These are phyloP conservation scores for Zaprionus africanus DNA, from an alignment of 1,140 invertebrate species.

Conservation along the genomic window DNA sequence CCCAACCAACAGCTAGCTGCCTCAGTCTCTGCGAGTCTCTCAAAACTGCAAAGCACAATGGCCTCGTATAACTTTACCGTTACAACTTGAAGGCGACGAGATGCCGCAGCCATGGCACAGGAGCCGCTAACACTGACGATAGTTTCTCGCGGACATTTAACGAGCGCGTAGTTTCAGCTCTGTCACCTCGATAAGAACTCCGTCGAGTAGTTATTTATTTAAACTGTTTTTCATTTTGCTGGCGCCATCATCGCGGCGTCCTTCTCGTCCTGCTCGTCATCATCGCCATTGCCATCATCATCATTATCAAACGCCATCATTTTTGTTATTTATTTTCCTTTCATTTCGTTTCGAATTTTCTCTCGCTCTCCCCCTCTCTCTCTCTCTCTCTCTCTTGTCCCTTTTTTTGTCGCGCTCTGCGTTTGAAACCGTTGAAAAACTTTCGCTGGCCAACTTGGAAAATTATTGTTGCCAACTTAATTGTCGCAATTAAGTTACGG, in stretches of 20 bases:
- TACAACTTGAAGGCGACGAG: neutral
- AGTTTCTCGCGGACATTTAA: conserved; percentile 4
- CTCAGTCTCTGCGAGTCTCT: neutral
- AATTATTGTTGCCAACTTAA: conserved; percentile 59
- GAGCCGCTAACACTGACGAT: neutral
- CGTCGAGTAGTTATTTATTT: conserved; percentile 28
- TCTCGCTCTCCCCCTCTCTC: neutral
- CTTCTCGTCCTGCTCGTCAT: neutral
- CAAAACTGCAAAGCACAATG: neutral
- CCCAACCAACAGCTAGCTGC: neutral
- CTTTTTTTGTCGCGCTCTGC: neutral
- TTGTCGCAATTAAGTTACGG: conserved; percentile 55
- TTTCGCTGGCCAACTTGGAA: conserved; percentile 46
- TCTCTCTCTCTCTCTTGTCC: neutral
- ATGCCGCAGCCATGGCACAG: neutral
- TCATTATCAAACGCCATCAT: conserved; percentile 35
- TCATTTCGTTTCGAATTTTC: conserved; percentile 17
- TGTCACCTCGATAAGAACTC: conserved; percentile 3
- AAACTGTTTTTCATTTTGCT: conserved; percentile 18
- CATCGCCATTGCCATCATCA: neutral
- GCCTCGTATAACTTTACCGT: conserved; percentile 2
- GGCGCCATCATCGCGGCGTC: neutral
- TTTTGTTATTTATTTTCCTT: conserved; percentile 12
- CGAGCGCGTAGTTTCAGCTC: conserved; percentile 2
- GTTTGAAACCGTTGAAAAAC: conserved; percentile 31